These are phyloP conservation scores for Smutsia temminckii DNA, from an alignment of 2,797 vertebrate species.

Conservation along the genomic window DNA sequence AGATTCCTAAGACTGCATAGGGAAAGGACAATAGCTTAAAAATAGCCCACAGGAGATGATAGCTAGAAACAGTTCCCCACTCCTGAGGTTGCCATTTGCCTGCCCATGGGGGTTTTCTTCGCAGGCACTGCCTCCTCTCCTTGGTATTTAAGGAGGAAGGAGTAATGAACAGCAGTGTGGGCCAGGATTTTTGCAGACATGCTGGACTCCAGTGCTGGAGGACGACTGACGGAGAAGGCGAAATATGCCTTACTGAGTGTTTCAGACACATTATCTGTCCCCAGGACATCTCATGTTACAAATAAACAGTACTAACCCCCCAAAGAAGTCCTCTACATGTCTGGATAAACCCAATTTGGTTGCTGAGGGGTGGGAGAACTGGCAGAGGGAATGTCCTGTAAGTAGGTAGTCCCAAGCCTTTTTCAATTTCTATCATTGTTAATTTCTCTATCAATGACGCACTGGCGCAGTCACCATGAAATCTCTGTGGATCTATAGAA, in stretches of 20 bases:
- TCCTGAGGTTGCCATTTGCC: not conserved
- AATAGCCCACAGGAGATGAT: not conserved
- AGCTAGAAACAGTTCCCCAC: not conserved
- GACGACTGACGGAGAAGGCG: not conserved
- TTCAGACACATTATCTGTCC: not conserved
- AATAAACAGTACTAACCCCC: not conserved
- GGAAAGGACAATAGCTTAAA: conserved; percentile 34
- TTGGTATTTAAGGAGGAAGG: not conserved
- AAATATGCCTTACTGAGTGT: not conserved
- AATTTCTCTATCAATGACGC: not conserved
- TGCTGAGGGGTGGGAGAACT: not conserved
- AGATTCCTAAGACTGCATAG: not conserved
- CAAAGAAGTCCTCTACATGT: not conserved
- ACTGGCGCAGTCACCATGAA: not conserved
- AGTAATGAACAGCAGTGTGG: not conserved
- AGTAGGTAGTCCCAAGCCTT: not conserved
- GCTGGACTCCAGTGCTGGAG: not conserved
- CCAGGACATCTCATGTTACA: not conserved
- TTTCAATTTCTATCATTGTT: not conserved
- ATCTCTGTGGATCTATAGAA: not conserved
- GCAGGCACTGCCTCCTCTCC: not conserved
- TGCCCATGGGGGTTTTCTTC: not conserved
- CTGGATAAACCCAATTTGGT: not conserved
- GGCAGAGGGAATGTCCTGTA: not conserved
- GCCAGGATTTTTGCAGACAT: not conserved